phyloP scores from a whole-genome alignment of 2,797 vertebrate species.

The Bovichtus diacanthus region DNA sequence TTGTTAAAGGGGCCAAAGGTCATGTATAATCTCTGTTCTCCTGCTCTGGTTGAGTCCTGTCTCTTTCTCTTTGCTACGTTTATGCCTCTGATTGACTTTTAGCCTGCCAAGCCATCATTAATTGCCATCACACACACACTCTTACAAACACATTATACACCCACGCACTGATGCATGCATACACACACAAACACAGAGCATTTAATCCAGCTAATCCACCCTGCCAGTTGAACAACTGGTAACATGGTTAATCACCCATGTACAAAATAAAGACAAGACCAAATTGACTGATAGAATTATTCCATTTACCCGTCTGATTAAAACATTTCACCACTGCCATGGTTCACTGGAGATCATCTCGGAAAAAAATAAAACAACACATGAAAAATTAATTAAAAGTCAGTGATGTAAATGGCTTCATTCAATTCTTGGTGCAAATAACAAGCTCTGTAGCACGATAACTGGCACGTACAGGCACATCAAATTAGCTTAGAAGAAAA shows the following conservation, averaged over 20 bases:
- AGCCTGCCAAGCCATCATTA: slow-evolving; percentile 65
- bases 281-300: slow-evolving; percentile 83
- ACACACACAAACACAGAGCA: slow-evolving; percentile 56
- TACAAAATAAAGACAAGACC: slow-evolving; percentile 80
- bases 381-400: slow-evolving; percentile 81
- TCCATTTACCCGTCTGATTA: slow-evolving; percentile 80
- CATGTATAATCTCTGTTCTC: slow-evolving; percentile 31
- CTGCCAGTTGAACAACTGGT: slow-evolving; percentile 75
- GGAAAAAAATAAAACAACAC: slow-evolving; percentile 46
- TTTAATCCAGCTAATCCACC: slow-evolving; percentile 79
- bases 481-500: slow-evolving; percentile 59
- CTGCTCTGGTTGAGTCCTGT: slow-evolving; percentile 15
- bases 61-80: slow-evolving; percentile 43
- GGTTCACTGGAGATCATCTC: slow-evolving; percentile 74
- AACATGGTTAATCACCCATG: slow-evolving; percentile 81
- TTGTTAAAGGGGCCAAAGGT: slow-evolving; percentile 6
- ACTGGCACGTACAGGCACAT: slow-evolving; percentile 51
- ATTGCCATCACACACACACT: slow-evolving; percentile 43
- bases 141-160: slow-evolving; percentile 31
- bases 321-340: slow-evolving; percentile 76
- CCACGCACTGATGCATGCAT: slow-evolving; percentile 27
- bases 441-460: slow-evolving; percentile 67
- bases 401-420: slow-evolving; percentile 72
- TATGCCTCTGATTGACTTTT: slow-evolving; percentile 66
- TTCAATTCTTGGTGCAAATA: slow-evolving; percentile 79